These are phyloP conservation scores for Petrolisthes manimaculis DNA, from an alignment of 2,888 invertebrate genomes.

Conservation along the genomic window DNA sequence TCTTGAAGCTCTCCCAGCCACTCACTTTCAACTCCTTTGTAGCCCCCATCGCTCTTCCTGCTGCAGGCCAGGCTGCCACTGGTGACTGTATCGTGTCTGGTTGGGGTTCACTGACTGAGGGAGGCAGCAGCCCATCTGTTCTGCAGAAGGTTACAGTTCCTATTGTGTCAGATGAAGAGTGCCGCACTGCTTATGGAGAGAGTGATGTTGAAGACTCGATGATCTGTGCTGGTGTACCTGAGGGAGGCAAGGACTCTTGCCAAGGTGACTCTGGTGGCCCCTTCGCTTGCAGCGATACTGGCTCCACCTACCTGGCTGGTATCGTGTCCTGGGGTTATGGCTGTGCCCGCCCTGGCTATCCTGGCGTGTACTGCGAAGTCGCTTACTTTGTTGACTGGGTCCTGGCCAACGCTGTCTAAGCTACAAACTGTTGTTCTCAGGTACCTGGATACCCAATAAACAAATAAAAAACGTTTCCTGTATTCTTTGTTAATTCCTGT, in stretches of 20 bases:
- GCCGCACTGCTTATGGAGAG: conserved; percentile 41
- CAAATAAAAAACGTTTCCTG: not conserved
- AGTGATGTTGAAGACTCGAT: conserved; percentile 51
- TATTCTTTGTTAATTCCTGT: not conserved
- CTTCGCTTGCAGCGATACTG: conserved; percentile 38
- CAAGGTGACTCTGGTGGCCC: conserved; percentile 59
- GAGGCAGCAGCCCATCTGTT: conserved; percentile 41
- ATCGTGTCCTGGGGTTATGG: conserved; percentile 62
- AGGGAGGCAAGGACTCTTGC: conserved; percentile 57
- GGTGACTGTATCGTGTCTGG: conserved; percentile 58
- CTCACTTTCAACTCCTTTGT: conserved; percentile 41
- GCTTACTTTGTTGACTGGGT: conserved; percentile 67
- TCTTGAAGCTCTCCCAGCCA: conserved; percentile 37
- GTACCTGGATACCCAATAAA: no score
- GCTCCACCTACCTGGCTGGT: conserved; percentile 40
- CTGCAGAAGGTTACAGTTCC: conserved; percentile 58
- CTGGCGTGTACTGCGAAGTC: conserved; percentile 66
- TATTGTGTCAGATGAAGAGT: conserved; percentile 48
- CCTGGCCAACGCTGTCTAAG: conserved; percentile 7
- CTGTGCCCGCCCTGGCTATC: conserved; percentile 51
- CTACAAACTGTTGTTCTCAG: not conserved
- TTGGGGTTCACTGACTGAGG: conserved; percentile 52
- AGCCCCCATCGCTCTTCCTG: conserved; percentile 17
- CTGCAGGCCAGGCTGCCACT: conserved; percentile 23
- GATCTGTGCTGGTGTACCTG: conserved; percentile 58